Evolutionary conservation across 2,888 invertebrate species (phyloP).

Genomic region (Blera fallax): DNA sequence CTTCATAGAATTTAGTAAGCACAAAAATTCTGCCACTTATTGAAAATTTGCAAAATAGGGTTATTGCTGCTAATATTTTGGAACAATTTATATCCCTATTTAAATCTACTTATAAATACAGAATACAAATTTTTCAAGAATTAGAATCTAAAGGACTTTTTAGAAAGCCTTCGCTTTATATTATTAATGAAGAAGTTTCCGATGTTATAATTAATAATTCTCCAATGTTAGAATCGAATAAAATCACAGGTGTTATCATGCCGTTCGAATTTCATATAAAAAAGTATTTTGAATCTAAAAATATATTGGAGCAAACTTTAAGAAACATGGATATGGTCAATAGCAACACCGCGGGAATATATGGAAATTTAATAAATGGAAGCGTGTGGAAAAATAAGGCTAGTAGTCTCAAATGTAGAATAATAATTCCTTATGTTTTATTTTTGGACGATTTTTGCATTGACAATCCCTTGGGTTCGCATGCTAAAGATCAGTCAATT

Average conservation of each 20-base stretch:
- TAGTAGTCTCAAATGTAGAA: too few relatives aligned
- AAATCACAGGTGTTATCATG: not conserved
- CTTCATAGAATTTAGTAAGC: not conserved
- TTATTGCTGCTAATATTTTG: not conserved
- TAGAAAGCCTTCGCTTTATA: not conserved
- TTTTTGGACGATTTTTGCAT: constrained; percentile 33
- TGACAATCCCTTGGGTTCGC: constrained; percentile 39
- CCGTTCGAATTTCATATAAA: not conserved
- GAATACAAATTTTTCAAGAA: not conserved
- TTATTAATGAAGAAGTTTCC: not conserved
- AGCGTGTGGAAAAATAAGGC: too few relatives aligned
- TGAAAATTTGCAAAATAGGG: not conserved
- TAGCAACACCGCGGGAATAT: too few relatives aligned
- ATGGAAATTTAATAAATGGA: too few relatives aligned
- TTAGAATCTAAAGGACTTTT: not conserved
- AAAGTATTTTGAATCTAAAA: not conserved
- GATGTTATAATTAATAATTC: not conserved
- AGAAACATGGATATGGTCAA: not conserved
- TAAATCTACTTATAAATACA: not conserved
- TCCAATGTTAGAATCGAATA: not conserved
- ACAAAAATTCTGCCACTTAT: not conserved
- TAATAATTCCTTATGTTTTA: constrained; percentile 38
- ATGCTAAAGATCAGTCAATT: not conserved
- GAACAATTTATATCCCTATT: not conserved
- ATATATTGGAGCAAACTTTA: not conserved